phyloP scores from a whole-genome alignment of 2,797 vertebrate species.

The Vipera latastei region DNA sequence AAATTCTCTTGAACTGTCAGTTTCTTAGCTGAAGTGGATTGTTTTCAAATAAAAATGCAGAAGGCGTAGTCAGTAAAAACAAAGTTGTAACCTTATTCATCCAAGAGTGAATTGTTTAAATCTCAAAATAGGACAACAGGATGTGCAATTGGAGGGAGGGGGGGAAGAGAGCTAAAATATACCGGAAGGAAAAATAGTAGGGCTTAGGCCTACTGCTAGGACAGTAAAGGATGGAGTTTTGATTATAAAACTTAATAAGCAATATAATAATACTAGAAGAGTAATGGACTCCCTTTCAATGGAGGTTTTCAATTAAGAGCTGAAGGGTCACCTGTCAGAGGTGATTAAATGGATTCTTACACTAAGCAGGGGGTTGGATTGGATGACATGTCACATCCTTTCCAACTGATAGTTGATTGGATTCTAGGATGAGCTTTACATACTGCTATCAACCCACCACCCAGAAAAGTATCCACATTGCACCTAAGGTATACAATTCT shows the following conservation, averaged over 20 bases:
- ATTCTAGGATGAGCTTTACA: neutral
- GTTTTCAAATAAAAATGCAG: neutral
- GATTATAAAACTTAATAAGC: neutral
- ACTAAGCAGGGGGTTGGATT: neutral
- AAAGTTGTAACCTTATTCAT: neutral
- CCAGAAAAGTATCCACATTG: neutral
- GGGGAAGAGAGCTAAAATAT: neutral
- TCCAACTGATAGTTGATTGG: neutral
- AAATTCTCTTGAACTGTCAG: conserved; percentile 7
- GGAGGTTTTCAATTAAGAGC: neutral
- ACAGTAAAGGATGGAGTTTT: neutral
- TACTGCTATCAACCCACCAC: neutral
- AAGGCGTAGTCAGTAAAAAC: neutral
- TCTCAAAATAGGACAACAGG: neutral
- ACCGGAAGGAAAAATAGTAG: neutral
- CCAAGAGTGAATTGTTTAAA: neutral
- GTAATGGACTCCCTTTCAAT: neutral
- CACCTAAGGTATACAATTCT: neutral
- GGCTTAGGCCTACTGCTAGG: neutral
- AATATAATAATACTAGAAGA: neutral
- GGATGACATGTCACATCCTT: neutral
- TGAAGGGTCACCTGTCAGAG: neutral
- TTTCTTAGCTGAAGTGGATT: neutral
- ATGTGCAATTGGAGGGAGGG: neutral
- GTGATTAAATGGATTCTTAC: neutral